phyloP scores from a whole-genome alignment of 2,888 invertebrate genomes.

The Lycaena phlaeas region DNA sequence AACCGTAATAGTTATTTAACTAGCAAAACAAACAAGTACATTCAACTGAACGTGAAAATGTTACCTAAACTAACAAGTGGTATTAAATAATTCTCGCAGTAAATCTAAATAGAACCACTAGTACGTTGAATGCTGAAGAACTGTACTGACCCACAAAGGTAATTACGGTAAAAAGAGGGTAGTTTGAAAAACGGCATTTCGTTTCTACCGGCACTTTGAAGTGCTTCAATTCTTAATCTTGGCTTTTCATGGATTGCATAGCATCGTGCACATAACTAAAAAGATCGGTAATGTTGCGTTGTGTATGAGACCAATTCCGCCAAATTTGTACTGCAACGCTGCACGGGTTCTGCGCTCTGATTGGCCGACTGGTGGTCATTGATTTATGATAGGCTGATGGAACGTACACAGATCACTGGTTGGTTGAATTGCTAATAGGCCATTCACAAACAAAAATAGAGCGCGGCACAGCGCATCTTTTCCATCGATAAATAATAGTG shows the following conservation, averaged over 20 bases:
- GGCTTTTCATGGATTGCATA: not conserved
- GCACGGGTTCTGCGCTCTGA: no score
- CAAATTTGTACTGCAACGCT: no score
- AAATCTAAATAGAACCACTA: not conserved
- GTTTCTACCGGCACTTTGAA: not conserved
- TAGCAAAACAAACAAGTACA: not conserved
- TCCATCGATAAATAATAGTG: no score
- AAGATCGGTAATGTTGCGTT: no score
- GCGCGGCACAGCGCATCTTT: no score
- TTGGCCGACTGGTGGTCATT: no score
- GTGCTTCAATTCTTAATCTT: not conserved
- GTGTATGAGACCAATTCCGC: no score
- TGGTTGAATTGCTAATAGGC: no score
- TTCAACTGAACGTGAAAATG: not conserved
- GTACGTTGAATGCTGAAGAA: constrained; percentile 8
- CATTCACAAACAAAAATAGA: no score
- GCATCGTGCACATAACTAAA: no score
- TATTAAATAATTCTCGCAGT: not conserved
- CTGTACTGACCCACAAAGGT: constrained; percentile 18
- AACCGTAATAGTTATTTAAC: not conserved
- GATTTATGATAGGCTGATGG: no score
- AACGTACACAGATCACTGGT: no score
- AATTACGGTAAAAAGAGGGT: constrained; percentile 18
- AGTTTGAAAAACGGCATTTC: constrained; percentile 13
- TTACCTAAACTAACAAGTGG: not conserved